phyloP scores from a whole-genome alignment of 2,888 invertebrate species.

The Cephus rjabovi region DNA sequence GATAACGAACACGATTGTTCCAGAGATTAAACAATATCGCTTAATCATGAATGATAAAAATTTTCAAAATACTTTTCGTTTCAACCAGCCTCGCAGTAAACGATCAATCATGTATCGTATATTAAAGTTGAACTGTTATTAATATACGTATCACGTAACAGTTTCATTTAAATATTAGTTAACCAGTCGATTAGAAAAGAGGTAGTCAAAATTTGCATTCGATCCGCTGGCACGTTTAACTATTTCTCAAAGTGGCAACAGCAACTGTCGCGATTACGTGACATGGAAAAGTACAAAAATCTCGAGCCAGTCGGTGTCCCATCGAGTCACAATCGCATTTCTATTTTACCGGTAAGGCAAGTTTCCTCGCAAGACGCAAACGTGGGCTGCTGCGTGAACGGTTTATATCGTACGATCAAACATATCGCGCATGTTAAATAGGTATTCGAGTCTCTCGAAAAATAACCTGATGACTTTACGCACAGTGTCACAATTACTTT shows the following conservation, averaged over 20 bases:
- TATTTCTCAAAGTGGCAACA: not conserved
- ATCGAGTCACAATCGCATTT: not conserved
- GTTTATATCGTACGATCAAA: not conserved
- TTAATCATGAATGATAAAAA: not conserved
- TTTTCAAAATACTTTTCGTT: not conserved
- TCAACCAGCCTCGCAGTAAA: not conserved
- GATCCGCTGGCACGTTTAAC: not conserved
- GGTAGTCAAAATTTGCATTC: not conserved
- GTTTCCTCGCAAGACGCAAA: not conserved
- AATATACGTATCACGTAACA: not conserved
- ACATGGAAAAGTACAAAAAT: not conserved
- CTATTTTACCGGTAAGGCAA: not conserved
- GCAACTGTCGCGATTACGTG: not conserved
- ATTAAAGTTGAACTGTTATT: not conserved
- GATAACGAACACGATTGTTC: not conserved
- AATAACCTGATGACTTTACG: not conserved
- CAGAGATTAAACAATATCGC: not conserved
- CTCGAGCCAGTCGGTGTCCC: not conserved
- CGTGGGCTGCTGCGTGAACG: not conserved
- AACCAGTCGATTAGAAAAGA: not conserved
- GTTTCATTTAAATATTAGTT: not conserved
- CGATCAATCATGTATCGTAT: not conserved
- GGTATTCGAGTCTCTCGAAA: not conserved
- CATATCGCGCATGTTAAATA: not conserved
- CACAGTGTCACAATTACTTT: not conserved